Evolutionary conservation across 2,113 vertebrate species (phyloP).

Genomic region (Tor tambroides): DNA sequence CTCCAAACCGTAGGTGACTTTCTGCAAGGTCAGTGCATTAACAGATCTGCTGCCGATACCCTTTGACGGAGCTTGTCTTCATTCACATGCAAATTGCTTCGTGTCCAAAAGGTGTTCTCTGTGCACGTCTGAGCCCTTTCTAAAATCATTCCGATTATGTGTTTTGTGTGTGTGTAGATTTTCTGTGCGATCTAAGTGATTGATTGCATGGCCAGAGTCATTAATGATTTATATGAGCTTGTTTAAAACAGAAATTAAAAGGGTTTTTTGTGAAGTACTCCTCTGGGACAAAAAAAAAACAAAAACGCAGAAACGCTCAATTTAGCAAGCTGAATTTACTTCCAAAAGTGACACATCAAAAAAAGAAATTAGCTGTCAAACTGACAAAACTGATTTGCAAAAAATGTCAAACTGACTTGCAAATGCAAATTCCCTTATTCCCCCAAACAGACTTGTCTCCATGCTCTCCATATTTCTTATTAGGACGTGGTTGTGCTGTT

Average conservation of each 20-base stretch:
- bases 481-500: background rate
- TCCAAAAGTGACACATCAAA: background rate
- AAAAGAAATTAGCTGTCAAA: slow-evolving; percentile 30
- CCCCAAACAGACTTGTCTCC: background rate
- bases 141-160: slow-evolving; percentile 2
- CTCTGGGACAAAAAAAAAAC: background rate
- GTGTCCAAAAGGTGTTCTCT: slow-evolving; percentile 46
- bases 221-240: slow-evolving; percentile 31
- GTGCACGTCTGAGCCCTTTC: slow-evolving; percentile 27
- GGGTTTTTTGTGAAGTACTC: background rate
- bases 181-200: slow-evolving; percentile 15
- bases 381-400: background rate
- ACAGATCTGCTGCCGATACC: slow-evolving; percentile 61
- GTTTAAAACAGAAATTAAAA: slow-evolving; percentile 17
- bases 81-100: slow-evolving; percentile 73
- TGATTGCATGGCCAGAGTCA: slow-evolving; percentile 25
- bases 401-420: slow-evolving; percentile 30
- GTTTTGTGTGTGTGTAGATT: background rate
- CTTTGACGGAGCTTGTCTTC: slow-evolving; percentile 58
- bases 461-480: background rate
- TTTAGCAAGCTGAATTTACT: slow-evolving; percentile 5
- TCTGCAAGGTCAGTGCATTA: slow-evolving; percentile 66
- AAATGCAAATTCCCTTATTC: slow-evolving; percentile 32
- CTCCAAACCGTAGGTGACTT: slow-evolving; percentile 58
- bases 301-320: background rate